These are phyloP conservation scores for Cynaeus angustus DNA, from an alignment of 2,888 invertebrate species.

Conservation along the genomic window DNA sequence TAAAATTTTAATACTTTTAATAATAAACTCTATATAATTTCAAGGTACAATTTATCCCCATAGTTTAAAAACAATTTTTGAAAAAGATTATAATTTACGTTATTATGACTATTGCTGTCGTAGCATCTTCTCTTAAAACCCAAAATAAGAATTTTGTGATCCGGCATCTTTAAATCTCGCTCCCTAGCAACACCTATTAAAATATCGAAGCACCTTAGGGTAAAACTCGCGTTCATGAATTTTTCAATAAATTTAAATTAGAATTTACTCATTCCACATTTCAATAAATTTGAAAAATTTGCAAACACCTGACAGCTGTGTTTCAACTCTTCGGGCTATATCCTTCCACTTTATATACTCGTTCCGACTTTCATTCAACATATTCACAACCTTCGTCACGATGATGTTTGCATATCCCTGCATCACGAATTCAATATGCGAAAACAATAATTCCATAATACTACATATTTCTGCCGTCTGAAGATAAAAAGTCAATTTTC, in stretches of 20 bases:
- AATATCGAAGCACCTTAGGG: constrained; percentile 22
- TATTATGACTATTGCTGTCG: no score
- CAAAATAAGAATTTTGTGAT: no score
- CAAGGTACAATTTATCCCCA: no score
- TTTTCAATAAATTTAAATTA: constrained; percentile 39
- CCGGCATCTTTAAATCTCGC: not conserved
- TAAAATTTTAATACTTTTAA: no score
- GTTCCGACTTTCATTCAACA: constrained; percentile 22
- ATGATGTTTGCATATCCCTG: constrained; percentile 34
- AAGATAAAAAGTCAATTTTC: constrained; percentile 1
- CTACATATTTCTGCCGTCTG: not conserved
- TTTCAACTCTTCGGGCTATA: constrained; percentile 37
- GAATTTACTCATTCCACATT: constrained; percentile 32
- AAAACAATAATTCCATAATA: constrained; percentile 34
- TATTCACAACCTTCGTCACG: constrained; percentile 37
- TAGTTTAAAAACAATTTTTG: no score
- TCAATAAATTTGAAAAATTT: constrained; percentile 34
- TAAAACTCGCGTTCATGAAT: constrained; percentile 25
- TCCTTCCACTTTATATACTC: constrained; percentile 29
- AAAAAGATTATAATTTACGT: no score
- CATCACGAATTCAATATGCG: constrained; percentile 27
- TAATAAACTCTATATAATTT: no score
- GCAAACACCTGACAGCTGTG: constrained; percentile 29
- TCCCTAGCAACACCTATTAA: constrained; percentile 30
- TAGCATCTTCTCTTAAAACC: no score